A percentile compares a stretch with the other conserved stretches of the same genome.
Evolutionary conservation across 1,140 invertebrate genomes (phyloP).

Genomic region (Orchesella cincta): DNA sequence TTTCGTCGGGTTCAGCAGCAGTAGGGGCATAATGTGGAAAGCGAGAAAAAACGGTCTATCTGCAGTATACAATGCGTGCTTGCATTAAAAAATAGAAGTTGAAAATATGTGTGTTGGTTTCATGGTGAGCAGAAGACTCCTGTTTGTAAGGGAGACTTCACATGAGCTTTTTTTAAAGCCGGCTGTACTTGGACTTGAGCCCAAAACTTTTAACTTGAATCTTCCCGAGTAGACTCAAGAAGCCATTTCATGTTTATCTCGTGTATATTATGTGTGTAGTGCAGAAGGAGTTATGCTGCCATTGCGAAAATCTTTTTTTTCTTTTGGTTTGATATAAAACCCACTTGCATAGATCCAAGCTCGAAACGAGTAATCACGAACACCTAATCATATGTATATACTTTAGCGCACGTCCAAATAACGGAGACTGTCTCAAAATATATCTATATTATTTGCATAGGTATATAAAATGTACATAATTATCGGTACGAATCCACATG

Average conservation of each 20-base stretch:
- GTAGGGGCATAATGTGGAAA: background rate
- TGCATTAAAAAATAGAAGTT: no score
- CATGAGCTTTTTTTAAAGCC: background rate
- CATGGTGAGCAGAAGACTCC: no score
- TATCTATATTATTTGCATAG: background rate
- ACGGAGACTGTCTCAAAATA: background rate
- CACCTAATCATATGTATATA: background rate
- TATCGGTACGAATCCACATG: background rate
- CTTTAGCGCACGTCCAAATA: no score
- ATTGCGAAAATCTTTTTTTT: background rate
- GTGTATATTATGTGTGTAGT: background rate
- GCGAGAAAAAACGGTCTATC: background rate
- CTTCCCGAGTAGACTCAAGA: background rate
- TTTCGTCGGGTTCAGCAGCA: background rate
- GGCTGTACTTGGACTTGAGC: slow-evolving; percentile 25
- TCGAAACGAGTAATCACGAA: background rate
- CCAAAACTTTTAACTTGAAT: slow-evolving; percentile 28
- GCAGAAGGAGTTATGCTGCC: background rate
- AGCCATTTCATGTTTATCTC: background rate
- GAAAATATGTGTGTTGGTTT: no score
- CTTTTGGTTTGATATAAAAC: slow-evolving; percentile 15
- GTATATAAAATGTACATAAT: background rate
- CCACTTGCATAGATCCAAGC: background rate
- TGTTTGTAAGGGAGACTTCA: background rate
- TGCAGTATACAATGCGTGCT: no score